Percentiles rank a stretch among this genome's conserved stretches.
These are phyloP conservation scores for Catagonus wagneri DNA, from an alignment of 2,113 vertebrate species.

Conservation along the genomic window DNA sequence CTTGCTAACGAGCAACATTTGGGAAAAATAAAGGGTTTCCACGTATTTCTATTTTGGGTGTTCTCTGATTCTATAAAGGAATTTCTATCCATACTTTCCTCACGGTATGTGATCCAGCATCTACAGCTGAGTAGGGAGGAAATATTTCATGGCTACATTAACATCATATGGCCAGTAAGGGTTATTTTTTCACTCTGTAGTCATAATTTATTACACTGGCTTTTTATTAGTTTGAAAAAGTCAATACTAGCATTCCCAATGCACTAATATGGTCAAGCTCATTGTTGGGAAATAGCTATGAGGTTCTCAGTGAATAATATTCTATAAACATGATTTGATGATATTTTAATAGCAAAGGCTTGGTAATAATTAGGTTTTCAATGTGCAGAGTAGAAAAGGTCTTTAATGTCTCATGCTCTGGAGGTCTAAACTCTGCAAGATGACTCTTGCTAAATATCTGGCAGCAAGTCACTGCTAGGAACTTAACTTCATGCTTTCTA, in stretches of 20 bases:
- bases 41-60: slow-evolving; percentile 6
- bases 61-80: slow-evolving; percentile 23
- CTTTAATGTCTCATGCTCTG: slow-evolving; percentile 51
- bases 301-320: slow-evolving; percentile 66
- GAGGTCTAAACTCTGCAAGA: slow-evolving; percentile 43
- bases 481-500: background rate
- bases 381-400: slow-evolving; percentile 60
- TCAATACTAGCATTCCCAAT: slow-evolving; percentile 58
- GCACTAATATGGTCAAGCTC: slow-evolving; percentile 56
- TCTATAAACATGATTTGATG: slow-evolving; percentile 72
- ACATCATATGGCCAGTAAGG: slow-evolving; percentile 52
- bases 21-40: background rate
- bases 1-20: background rate
- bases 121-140: slow-evolving; percentile 59
- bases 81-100: slow-evolving; percentile 15
- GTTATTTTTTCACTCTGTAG: slow-evolving; percentile 64
- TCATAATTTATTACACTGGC: slow-evolving; percentile 58
- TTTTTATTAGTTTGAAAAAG: slow-evolving; percentile 68
- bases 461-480: background rate
- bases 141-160: slow-evolving; percentile 71
- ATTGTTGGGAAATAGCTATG: slow-evolving; percentile 48
- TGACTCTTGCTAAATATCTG: slow-evolving; percentile 29
- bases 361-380: slow-evolving; percentile 65
- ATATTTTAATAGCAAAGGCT: slow-evolving; percentile 72
- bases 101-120: background rate